Base-by-base conservation (phyloP, 2,113 vertebrate genomes). In the Xyliphius kryptos region DNA sequence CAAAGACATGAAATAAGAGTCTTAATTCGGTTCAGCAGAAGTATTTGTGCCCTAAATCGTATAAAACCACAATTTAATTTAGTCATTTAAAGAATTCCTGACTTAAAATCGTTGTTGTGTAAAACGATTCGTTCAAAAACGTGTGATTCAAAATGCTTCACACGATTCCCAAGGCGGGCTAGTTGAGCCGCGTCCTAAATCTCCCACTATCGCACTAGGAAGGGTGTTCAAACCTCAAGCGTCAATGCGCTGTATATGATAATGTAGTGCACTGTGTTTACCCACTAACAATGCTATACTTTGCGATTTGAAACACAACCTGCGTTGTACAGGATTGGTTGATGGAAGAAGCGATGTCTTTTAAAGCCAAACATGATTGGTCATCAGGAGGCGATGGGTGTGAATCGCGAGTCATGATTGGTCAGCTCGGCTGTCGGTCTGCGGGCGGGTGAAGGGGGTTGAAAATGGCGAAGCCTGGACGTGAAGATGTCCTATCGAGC, bases 391-490 rank as follows among this genome's bases (percentile, higher is more conserved):
- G 26, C 26, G 1, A 3, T 3, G 26, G 26, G 26, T 10, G 44
- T 0, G 26, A 49, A 36, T 41, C 44, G 6, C 7, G 3, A 0
- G 12, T 14, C 14, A 2, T 67, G 41, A 67, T 63, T 36, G 41
- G 60, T 51, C 60, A 17, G 56, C 21, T 36, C 12, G 3, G 12
- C 49, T 6, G 15, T 22, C 43, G 44, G 16, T 22, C 44, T n/a
- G 32, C 43, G 6, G 14, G 9, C 48, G 21, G 4, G 46, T 41
- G 13, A 9, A 47, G 43, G 12, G 50, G 17, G 55, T 15, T n/a
- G 14, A 60, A 60, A 65, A 61, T 49, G 58, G 61, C 72, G 56
- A 65, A 73, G 63, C 26, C 64, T 61, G 80, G 82, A 76, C 77
- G 71, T 63, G 50, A 76, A 78, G 50, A 69, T 61, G 66, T 72